phyloP scores from a whole-genome alignment of 2,797 vertebrate species.

The Danio tinwini region DNA sequence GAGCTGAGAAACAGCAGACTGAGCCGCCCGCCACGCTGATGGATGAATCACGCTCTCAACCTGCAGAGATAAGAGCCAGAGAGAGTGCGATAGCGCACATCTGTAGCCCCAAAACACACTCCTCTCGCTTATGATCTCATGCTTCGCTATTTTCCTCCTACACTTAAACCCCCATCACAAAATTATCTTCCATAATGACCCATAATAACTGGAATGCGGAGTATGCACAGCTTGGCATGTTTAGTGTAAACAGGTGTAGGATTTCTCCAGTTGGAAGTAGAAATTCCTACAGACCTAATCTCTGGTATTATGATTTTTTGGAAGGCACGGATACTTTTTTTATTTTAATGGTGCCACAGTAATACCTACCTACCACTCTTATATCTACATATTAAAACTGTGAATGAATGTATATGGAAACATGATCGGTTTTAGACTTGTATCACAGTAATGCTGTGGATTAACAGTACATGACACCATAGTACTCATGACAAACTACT shows the following conservation, averaged over 20 bases:
- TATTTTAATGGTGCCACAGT: neutral
- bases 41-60: constrained; percentile 61
- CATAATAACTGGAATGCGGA: constrained; percentile 4
- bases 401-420: neutral
- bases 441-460: neutral
- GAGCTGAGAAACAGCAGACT: constrained; percentile 52
- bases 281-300: neutral
- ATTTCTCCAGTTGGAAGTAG: neutral
- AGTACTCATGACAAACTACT: neutral
- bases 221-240: neutral
- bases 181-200: constrained; percentile 8
- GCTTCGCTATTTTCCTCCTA: constrained; percentile 18
- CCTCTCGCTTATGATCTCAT: constrained; percentile 50
- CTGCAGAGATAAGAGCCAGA: constrained; percentile 53
- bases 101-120: constrained; percentile 38
- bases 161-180: neutral
- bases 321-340: neutral
- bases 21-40: constrained; percentile 44
- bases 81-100: constrained; percentile 49
- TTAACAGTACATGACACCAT: neutral
- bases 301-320: neutral
- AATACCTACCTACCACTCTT: neutral
- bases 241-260: constrained; percentile 6
- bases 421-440: too few species aligned
- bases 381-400: neutral